Evolutionary conservation across 1,140 invertebrate genomes (phyloP), one percentile per base, ranked within the genome.

Genomic region (Globodera ellingtonae): DNA sequence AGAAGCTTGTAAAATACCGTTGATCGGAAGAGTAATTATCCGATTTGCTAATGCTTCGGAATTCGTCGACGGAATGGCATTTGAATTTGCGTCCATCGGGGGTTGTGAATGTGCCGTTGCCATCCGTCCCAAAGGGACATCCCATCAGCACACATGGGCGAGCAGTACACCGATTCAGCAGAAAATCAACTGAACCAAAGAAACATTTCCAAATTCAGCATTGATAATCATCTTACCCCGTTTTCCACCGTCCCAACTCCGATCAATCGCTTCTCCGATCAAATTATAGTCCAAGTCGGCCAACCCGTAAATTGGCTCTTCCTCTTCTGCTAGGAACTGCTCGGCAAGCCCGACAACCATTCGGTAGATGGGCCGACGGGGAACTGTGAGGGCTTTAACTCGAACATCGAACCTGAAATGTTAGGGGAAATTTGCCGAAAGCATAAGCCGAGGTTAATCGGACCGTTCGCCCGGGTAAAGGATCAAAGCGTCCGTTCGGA

Each of bases 291-390:
- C 67, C 7, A 70, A 70, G 67, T 70, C 18, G 67, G 67, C 67
- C 67, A 70, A 47, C 18, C 67, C 67, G 46, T 70, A 70, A 70
- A 70, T 47, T 6, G 67, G 67, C 21, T 70, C 67, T 35, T 70
- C 35, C 35, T n/a, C 6, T 70, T 35, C 46, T 44, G 67, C 67
- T 5, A 70, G 67, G 18, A 70, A 70, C 24, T 70, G 67, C 46
- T 70, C 67, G 67, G 67, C 67, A 6, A 70, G 35, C 18, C 67
- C 67, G 46, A 70, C 67, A 7, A 70, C 67, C 67, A 70, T 70
- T 70, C 67, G 24, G 67, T 70, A 44, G 6, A 44, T 35, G 7
- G 67, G 67, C 35, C 67, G 35, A 70, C 35, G 35, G 9, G 67
- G n/a, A 10, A 24, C 24, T 4, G 9, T 10, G 24, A 70, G 67